Base-by-base conservation (phyloP, 2,113 vertebrate species). In the Choloepus hoffmanni region DNA sequence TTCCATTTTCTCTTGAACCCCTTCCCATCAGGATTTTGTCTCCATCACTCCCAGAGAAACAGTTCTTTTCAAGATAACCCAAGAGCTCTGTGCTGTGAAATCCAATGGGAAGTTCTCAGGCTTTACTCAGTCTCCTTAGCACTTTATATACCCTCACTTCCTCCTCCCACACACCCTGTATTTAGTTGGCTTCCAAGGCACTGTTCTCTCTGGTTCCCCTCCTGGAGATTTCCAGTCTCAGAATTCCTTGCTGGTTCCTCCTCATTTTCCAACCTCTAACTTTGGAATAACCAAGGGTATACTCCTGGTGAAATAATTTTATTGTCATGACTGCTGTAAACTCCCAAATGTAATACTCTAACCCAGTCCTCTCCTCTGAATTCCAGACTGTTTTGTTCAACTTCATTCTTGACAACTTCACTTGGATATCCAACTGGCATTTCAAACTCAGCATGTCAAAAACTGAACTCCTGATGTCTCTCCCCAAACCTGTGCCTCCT, bases 111-210 rank as follows among this genome's bases (percentile, higher is more conserved):
- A 36, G 45, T n/a, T 58, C 36, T 63, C 48, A 33, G 13, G 13
- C 3, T 18, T 72, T n/a, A 36, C 28, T 45, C n/a, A 14, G 1
- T 53, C 28, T 81, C 21, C 24, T 70, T 33, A 36, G 24, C n/a
- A 12, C 13, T 12, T 7, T 85, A 40, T 3, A 5, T 21, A 33
- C 0, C 1, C 12, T 36, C 2, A 21, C 14, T 13, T 23, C 33
- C 43, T 63, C 62, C 23, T 45, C 23, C 53, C 36, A 3, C 23
- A 11, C 63, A 9, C 26, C 24, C 55, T 65, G 2, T 82, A 53
- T 87, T 24, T 23, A 40, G 5, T 55, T 84, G 53, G 30, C 10
- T n/a, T 36, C 53, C 36, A 40, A 8, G 9, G 76, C 30, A 24
- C 10, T 3, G 0, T 83, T 63, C 50, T 84, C 62, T 63, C 43